Evolutionary conservation across 2,888 invertebrate genomes (phyloP).

Genomic region (Mellilla xanthometata): DNA sequence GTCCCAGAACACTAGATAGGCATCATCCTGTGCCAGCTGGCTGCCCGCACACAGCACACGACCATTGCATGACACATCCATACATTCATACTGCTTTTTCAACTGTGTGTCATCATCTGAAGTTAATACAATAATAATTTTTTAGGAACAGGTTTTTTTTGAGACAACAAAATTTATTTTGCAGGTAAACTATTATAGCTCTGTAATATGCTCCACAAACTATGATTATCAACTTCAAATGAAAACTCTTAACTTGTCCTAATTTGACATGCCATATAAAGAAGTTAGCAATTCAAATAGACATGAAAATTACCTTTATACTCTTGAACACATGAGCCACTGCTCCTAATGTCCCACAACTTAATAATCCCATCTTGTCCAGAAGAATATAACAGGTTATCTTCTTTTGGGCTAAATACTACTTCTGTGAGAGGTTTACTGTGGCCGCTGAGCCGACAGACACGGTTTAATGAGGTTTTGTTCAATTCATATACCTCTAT

Average conservation of each 20-base stretch:
- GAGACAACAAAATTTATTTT: no score
- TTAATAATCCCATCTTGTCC: conserved; percentile 82
- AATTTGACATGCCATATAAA: no score
- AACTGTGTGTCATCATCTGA: conserved; percentile 62
- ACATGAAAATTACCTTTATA: conserved; percentile 57
- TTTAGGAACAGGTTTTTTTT: no score
- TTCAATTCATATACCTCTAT: conserved; percentile 68
- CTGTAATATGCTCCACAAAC: no score
- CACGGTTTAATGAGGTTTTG: conserved; percentile 47
- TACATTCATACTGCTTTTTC: conserved; percentile 84
- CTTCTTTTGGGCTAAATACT: conserved; percentile 81
- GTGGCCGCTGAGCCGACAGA: conserved; percentile 72
- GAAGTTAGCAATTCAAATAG: no score
- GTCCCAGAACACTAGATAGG: conserved; percentile 92
- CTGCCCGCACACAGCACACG: conserved; percentile 89
- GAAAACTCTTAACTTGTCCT: no score
- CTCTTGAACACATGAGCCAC: conserved; percentile 62
- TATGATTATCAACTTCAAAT: no score
- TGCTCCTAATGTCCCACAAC: conserved; percentile 84
- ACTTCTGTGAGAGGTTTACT: conserved; percentile 76
- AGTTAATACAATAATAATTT: conserved; percentile 21
- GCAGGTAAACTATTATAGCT: no score
- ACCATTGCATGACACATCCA: conserved; percentile 89
- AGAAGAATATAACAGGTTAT: conserved; percentile 82
- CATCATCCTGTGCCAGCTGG: conserved; percentile 85